phyloP scores from a whole-genome alignment of 2,113 vertebrate species.

The Oxyura jamaicensis region DNA sequence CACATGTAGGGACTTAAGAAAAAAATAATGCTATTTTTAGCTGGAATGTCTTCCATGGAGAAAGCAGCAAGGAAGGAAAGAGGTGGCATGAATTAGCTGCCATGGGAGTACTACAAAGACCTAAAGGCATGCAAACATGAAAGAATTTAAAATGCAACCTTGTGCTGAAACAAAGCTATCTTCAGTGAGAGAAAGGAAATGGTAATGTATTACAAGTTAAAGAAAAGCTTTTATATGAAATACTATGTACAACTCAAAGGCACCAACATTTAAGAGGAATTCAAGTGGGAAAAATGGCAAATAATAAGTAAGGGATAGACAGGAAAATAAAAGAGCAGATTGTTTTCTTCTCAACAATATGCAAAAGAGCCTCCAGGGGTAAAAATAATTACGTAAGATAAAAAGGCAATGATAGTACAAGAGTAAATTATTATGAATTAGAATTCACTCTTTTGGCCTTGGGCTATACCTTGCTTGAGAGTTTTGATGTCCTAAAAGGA shows the following conservation, averaged over 20 bases:
- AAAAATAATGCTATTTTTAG: background rate
- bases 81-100: background rate
- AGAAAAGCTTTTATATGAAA: background rate
- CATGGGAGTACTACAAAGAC: fast-evolving
- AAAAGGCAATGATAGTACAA: background rate
- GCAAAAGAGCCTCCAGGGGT: background rate
- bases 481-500: background rate
- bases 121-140: fast-evolving
- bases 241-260: background rate
- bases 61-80: background rate
- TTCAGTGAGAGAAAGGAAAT: background rate
- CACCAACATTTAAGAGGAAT: background rate
- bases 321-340: background rate
- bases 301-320: background rate
- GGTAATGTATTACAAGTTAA: background rate
- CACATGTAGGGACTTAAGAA: background rate
- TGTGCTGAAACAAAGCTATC: background rate
- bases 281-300: background rate
- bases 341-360: background rate
- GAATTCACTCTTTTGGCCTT: background rate
- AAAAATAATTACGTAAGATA: background rate
- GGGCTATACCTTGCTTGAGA: background rate
- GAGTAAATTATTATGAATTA: background rate
- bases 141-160: background rate
- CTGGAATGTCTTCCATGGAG: background rate